Conservation (phyloP, 1,140 invertebrate genomes). For the Chymomyza costata region DNA sequence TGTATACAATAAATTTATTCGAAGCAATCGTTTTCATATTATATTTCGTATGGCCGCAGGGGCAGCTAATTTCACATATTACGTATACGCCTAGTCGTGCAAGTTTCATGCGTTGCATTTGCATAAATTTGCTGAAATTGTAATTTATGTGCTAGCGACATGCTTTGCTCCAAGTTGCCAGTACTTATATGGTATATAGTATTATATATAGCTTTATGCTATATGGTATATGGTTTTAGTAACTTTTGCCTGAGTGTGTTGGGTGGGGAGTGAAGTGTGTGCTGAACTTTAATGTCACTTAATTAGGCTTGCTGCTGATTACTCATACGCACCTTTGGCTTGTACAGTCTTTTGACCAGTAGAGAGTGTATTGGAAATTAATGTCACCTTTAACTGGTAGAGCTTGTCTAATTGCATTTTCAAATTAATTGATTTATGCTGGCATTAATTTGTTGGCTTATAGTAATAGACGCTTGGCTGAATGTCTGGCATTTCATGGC, state of each 20-base stretch:
- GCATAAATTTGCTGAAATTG: conserved; percentile 16
- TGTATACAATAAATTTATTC: conserved; percentile 19
- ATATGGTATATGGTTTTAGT: too few species aligned
- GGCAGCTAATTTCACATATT: conserved; percentile 16
- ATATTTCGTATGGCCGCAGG: conserved; percentile 23
- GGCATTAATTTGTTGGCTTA: too few species aligned
- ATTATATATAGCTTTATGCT: too few species aligned
- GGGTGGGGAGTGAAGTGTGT: too few species aligned
- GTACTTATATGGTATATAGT: too few species aligned
- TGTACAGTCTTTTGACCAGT: too few species aligned
- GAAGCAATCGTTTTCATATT: conserved; percentile 18
- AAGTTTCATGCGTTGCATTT: conserved; percentile 1
- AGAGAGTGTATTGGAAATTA: too few species aligned
- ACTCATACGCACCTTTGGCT: conserved; percentile 42
- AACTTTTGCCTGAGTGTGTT: too few species aligned
- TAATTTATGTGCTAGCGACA: conserved; percentile 25
- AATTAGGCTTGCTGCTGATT: conserved; percentile 50
- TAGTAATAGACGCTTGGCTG: too few species aligned
- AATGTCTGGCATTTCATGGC: not conserved
- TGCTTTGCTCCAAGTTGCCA: too few species aligned
- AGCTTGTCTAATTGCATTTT: conserved; percentile 52
- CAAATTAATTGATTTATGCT: conserved; percentile 66
- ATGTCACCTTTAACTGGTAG: too few species aligned
- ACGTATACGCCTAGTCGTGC: conserved; percentile 20
- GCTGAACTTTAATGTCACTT: conserved; percentile 38